Evolutionary conservation across 1,140 invertebrate species (phyloP).

Genomic region (Sesamia nonagrioides): DNA sequence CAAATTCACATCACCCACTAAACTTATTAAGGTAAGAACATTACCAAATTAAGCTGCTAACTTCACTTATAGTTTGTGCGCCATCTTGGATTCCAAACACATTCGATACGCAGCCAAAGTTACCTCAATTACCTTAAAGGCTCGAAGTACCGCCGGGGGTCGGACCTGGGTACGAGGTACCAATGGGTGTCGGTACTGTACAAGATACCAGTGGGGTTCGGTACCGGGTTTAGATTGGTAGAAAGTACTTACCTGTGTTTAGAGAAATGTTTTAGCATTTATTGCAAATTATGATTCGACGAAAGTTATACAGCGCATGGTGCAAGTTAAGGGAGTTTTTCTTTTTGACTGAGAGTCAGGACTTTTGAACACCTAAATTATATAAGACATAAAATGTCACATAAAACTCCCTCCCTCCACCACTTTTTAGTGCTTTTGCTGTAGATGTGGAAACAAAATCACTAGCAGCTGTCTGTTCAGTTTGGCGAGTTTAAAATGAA

Average conservation of each 20-base stretch:
- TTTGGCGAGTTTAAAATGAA: too few species aligned
- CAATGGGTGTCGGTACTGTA: neutral
- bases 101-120: slow-evolving; percentile 22
- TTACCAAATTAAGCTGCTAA: slow-evolving; percentile 39
- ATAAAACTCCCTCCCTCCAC: too few species aligned
- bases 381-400: too few species aligned
- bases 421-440: too few species aligned
- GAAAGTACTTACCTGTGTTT: slow-evolving; percentile 35
- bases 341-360: neutral
- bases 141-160: neutral
- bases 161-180: neutral
- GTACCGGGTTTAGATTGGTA: neutral
- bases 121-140: neutral
- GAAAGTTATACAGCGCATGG: slow-evolving; percentile 39
- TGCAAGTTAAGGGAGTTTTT: neutral
- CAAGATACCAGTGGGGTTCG: too few species aligned
- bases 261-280: slow-evolving; percentile 47
- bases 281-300: slow-evolving; percentile 49
- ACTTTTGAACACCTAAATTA: too few species aligned
- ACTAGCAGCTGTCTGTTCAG: too few species aligned
- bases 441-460: too few species aligned
- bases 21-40: slow-evolving; percentile 35
- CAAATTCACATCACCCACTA: slow-evolving; percentile 37
- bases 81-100: slow-evolving; percentile 32
- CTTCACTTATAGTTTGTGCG: slow-evolving; percentile 22